Evolutionary conservation across 2,888 invertebrate genomes (phyloP).

Genomic region (Trisateles emortualis): DNA sequence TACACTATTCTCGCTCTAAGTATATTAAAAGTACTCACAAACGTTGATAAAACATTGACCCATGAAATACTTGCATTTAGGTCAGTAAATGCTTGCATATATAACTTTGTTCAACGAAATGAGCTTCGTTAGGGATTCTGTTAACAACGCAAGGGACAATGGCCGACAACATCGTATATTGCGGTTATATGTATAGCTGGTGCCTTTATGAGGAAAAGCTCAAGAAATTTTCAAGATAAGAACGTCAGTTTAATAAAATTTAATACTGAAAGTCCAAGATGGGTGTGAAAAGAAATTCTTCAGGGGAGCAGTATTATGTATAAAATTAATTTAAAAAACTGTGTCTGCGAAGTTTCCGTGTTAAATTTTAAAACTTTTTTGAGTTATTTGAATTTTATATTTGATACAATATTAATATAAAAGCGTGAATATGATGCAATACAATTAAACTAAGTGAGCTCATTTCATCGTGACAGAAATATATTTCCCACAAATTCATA

Average conservation of each 20-base stretch:
- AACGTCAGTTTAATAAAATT: conserved; percentile 42
- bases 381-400: neutral
- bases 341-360: conserved; percentile 5
- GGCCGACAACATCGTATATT: conserved; percentile 9
- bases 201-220: conserved; percentile 33
- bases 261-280: conserved; percentile 26
- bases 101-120: conserved; percentile 7
- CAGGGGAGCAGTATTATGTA: conserved; percentile 28
- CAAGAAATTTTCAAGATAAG: conserved; percentile 18
- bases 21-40: too few relatives aligned
- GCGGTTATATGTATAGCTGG: conserved; percentile 18
- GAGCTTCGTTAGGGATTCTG: conserved; percentile 23
- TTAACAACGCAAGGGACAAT: conserved; percentile 11
- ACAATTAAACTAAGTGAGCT: neutral
- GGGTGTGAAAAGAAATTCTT: conserved; percentile 29
- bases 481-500: too few relatives aligned
- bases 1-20: too few relatives aligned
- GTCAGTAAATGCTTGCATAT: neutral
- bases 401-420: neutral
- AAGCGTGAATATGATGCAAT: neutral
- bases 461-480: neutral
- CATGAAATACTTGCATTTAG: neutral
- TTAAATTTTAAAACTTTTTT: neutral
- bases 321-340: conserved; percentile 39
- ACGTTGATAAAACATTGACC: neutral